phyloP scores from a whole-genome alignment of 2,797 vertebrate species.

The Taenioides sp. region DNA sequence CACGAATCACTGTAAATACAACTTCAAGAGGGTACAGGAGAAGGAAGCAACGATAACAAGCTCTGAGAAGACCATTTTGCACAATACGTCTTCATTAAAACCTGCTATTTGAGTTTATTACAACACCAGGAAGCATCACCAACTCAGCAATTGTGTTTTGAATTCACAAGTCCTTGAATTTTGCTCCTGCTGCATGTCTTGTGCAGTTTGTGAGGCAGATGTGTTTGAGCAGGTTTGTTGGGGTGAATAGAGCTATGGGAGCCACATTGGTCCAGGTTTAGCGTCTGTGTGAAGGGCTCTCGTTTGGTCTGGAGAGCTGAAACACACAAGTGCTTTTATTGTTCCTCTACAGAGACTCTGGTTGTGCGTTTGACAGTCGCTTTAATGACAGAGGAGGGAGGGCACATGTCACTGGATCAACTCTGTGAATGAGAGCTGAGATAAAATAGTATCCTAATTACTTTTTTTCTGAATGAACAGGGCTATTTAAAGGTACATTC shows the following conservation, averaged over 20 bases:
- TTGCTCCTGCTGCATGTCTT: neutral
- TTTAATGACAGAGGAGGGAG: neutral
- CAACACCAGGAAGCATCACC: neutral
- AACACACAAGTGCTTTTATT: slow-evolving; percentile 1
- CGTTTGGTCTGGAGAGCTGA: neutral
- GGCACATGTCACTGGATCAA: neutral
- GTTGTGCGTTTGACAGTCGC: neutral
- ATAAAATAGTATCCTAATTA: no score
- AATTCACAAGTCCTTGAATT: neutral
- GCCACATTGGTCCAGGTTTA: neutral
- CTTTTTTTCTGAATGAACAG: no score
- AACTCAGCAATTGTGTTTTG: neutral
- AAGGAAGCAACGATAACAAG: no score
- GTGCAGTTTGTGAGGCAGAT: neutral
- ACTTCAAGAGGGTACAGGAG: no score
- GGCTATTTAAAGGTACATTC: no score
- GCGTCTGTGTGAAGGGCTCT: slow-evolving; percentile 2
- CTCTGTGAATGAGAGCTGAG: neutral
- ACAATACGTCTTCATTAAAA: neutral
- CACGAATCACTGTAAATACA: no score
- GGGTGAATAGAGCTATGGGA: neutral
- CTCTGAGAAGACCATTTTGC: neutral
- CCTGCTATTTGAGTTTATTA: neutral
- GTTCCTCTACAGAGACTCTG: neutral
- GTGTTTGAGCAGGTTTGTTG: neutral